Base-by-base conservation (phyloP, 2,113 vertebrate genomes). In the Sylvilagus bachmani region DNA sequence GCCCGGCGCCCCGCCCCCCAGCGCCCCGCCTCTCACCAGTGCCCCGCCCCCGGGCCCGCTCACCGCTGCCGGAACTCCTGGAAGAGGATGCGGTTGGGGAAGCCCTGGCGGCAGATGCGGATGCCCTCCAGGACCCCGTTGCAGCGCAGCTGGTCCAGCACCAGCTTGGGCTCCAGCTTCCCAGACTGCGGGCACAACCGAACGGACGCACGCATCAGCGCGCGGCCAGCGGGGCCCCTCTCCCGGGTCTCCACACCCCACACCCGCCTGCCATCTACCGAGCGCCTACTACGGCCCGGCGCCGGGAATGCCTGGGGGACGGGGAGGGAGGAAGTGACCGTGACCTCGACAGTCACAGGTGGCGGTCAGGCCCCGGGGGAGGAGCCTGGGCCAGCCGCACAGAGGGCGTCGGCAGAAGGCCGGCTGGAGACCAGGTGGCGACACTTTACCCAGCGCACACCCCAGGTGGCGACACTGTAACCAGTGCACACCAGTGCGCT, bases 11-110 rank as follows among this genome's bases (percentile, higher is more conserved):
- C 38, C 5, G 38, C 38, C 38, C 38, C 38, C 38, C 55, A 58
- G 12, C 55, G 55, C 19, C 55, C 55, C 19, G 19, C 55, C 14
- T 19, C 14, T 58, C n/a, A n/a, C n/a, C n/a, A n/a, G 55, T 6
- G 6, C 0, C 24, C 8, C 5, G 12, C 2, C 3, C 5, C 13
- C 12, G 0, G 4, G 8, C 4, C 3, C 0, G 91, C 93, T 99
- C 99, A 99, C 99, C 97, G 99, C 96, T 99, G 99, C 96, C 99
- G 99, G 98, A 99, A 99, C 93, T 99, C 99, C 98, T 99, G 99
- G 98, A 99, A 99, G 90, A 99, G 99, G 1, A 99, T 99, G 64
- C 99, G 99, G 97, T 99, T 99, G 24, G 99, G 99, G 98, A 99
- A 99, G 17, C 99, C 99, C 97, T 99, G 99, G 82, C 99, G 99